Evolutionary conservation across 2,888 invertebrate genomes (phyloP).

Genomic region (Cantharis lateralis): DNA sequence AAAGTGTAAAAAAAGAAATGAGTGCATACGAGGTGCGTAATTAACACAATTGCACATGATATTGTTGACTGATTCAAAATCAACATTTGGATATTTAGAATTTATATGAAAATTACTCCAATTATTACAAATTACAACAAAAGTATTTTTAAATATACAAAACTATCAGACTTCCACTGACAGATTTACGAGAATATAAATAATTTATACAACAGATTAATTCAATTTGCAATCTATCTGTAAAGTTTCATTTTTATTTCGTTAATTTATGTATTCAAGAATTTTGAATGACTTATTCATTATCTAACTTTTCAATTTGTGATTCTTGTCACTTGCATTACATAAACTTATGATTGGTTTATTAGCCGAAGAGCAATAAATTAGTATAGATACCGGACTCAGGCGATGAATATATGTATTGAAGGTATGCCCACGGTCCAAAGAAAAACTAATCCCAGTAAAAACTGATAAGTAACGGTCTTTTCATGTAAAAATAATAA

Average conservation of each 20-base stretch:
- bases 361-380: neutral
- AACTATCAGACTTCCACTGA: neutral
- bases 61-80: neutral
- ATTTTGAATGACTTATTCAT: neutral
- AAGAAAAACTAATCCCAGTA: no score
- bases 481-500: no score
- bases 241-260: neutral
- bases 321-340: neutral
- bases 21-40: no score
- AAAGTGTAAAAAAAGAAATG: neutral
- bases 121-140: neutral
- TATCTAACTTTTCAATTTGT: neutral
- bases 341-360: neutral
- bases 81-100: neutral
- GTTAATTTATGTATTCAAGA: neutral
- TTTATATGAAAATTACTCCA: fast-evolving
- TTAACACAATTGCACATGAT: neutral
- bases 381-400: neutral
- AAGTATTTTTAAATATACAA: neutral
- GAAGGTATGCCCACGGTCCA: neutral
- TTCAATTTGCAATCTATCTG: neutral
- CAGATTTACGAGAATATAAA: neutral
- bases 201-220: neutral
- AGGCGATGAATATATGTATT: neutral
- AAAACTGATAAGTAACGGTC: no score